Evolutionary conservation across 1,140 invertebrate species (phyloP), one percentile per base, ranked within the genome.

Genomic region (Acromyrmex heyeri): DNA sequence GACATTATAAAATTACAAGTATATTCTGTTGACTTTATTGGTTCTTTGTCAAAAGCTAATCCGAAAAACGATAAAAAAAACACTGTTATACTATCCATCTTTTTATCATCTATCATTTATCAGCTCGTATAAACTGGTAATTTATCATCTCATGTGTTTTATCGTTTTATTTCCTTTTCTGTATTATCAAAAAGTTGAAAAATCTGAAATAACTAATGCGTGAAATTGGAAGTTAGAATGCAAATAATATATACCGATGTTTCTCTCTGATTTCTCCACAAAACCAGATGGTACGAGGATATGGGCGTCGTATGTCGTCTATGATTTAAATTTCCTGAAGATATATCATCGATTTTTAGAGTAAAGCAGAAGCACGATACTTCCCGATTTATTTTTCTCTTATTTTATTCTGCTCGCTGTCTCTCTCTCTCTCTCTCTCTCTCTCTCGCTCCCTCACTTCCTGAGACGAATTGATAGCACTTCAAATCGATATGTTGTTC

Each of bases 151-250:
- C 16, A 34, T 18, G 64, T n/a, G n/a, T 38, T 27, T n/a, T 2
- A 59, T 61, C 16, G 7, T 61, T 44, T 61, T 24, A 27, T 61
- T n/a, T 10, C 5, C 1, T 24, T 55, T 62, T 62, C 2, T 27
- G 18, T 18, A 44, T 18, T 44, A n/a, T 0, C 16, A 24, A 77
- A 77, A 48, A 48, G 34, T 62, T 64, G 14, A 50, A 38, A 21
- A 65, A 27, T 24, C 12, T 44, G 44, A 53, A 38, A 24, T 38
- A 55, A 55, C 14, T 53, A 65, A 67, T 55, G 12, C 48, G 24
- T 79, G 62, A 67, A 79, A 69, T 67, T 38, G 55, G 48, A 79
- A 18, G 30, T 67, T 79, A 10, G 14, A 53, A 79, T 24, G 62
- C n/a, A 34, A 67, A 30, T 34, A 34, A n/a, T 18, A 12, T 64